These are phyloP conservation scores for Hofmannophila pseudospretella DNA, from an alignment of 2,888 invertebrate species.

Conservation along the genomic window DNA sequence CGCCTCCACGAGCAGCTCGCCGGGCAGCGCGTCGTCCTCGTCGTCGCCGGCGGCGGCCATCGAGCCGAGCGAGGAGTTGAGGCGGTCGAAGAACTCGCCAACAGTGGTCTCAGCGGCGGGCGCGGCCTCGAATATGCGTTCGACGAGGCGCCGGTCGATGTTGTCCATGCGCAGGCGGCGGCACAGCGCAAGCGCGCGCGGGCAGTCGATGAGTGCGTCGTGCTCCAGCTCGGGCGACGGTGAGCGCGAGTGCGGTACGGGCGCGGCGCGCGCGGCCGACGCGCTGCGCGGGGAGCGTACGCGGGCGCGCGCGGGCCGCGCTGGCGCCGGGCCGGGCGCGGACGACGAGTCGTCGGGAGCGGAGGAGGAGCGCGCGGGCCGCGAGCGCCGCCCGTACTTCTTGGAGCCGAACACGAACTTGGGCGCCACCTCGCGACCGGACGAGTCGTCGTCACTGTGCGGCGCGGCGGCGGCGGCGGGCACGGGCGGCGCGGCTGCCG, in stretches of 20 bases:
- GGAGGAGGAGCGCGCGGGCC: constrained; percentile 65
- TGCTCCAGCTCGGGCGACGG: constrained; percentile 39
- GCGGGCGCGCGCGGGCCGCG: constrained; percentile 44
- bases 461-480: constrained; percentile 24
- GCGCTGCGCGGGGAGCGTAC: constrained; percentile 53
- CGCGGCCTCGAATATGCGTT: constrained; percentile 49
- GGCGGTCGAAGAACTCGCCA: constrained; percentile 63
- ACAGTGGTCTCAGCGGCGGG: constrained; percentile 49
- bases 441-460: constrained; percentile 73
- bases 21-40: constrained; percentile 31
- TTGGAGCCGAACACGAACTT: constrained; percentile 85
- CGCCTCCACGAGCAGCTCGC: constrained; percentile 80
- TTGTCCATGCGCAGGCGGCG: constrained; percentile 54
- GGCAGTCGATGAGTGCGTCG: constrained; percentile 48
- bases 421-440: constrained; percentile 84
- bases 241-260: too few species aligned
- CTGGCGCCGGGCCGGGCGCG: constrained; percentile 26
- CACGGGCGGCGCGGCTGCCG: constrained; percentile 21
- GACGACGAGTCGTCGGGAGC: constrained; percentile 21
- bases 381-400: constrained; percentile 85
- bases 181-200: constrained; percentile 55
- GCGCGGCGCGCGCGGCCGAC: constrained; percentile 33
- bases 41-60: constrained; percentile 28
- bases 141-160: constrained; percentile 48
- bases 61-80: constrained; percentile 52